Evolutionary conservation across 2,797 vertebrate species (phyloP).

Genomic region (Pempheris klunzingeri): DNA sequence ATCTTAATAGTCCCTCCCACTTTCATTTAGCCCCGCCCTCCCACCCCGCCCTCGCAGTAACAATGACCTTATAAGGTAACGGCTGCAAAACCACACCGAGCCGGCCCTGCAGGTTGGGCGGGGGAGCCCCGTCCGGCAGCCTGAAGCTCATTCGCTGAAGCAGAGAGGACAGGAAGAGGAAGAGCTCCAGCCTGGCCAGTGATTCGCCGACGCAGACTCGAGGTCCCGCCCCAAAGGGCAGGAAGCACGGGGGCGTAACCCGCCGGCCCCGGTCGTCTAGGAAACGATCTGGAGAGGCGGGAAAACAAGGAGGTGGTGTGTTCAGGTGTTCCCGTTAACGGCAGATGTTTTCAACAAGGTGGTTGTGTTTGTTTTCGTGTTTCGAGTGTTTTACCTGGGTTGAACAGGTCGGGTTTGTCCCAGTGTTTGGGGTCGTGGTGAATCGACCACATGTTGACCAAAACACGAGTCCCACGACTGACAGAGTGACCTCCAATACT

Average conservation of each 20-base stretch:
- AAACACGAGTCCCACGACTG: conserved; percentile 79
- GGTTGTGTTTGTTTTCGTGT: not conserved
- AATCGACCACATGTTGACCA: conserved; percentile 89
- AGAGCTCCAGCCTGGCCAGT: conserved; percentile 84
- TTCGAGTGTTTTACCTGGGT: conserved; percentile 76
- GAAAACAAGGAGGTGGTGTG: not conserved
- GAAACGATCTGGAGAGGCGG: conserved; percentile 78
- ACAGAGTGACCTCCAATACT: conserved; percentile 83
- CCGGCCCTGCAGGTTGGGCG: conserved; percentile 81
- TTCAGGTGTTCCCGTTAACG: not conserved
- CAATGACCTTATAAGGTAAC: conserved; percentile 71
- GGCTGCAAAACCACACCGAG: conserved; percentile 86
- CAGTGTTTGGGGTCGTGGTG: conserved; percentile 85
- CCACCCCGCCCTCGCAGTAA: conserved; percentile 67
- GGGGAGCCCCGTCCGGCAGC: conserved; percentile 63
- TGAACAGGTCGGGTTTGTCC: conserved; percentile 83
- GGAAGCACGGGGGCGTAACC: conserved; percentile 74
- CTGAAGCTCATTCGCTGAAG: conserved; percentile 84
- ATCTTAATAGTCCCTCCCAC: not conserved
- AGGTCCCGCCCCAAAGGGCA: conserved; percentile 87
- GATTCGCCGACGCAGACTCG: conserved; percentile 87
- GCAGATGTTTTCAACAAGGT: not conserved
- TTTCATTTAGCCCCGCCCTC: conserved; percentile 39
- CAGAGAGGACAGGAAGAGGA: conserved; percentile 84
- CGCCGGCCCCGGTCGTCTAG: conserved; percentile 78